A percentile compares a stretch with the other conserved stretches of the same genome.
Conservation (phyloP, 2,113 vertebrate genomes). For the Etheostoma spectabile region DNA sequence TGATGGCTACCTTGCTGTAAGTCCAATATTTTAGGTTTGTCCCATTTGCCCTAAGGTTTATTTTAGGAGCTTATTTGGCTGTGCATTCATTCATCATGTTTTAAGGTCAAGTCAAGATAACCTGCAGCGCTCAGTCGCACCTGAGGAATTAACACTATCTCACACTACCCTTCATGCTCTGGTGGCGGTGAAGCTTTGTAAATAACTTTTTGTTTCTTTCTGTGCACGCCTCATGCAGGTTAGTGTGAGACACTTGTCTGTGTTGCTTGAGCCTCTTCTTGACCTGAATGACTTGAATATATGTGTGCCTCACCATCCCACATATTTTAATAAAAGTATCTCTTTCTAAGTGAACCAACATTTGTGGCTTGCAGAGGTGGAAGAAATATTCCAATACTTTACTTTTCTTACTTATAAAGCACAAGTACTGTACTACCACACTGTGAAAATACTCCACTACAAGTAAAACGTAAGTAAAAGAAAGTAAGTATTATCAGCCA, state of each 20-base stretch:
- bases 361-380: too few species aligned
- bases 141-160: background rate
- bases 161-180: background rate
- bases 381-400: too few species aligned
- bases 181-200: slow-evolving; percentile 3
- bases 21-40: slow-evolving; percentile 9
- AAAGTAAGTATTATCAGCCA: too few species aligned
- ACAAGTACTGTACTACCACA: too few species aligned
- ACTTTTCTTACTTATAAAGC: too few species aligned
- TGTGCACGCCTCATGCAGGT: slow-evolving; percentile 2
- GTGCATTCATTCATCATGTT: background rate
- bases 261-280: background rate
- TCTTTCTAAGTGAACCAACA: background rate
- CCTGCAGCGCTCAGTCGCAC: background rate
- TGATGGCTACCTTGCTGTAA: background rate
- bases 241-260: slow-evolving; percentile 23
- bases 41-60: background rate
- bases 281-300: background rate
- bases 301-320: background rate
- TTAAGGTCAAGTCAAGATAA: background rate
- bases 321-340: background rate
- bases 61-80: background rate
- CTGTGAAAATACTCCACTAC: too few species aligned
- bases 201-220: slow-evolving; percentile 19
- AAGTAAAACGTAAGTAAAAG: too few species aligned